Percentiles rank a stretch among this genome's conserved stretches.
phyloP scores from a whole-genome alignment of 1,140 invertebrate species.

The Drosophila leontia region DNA sequence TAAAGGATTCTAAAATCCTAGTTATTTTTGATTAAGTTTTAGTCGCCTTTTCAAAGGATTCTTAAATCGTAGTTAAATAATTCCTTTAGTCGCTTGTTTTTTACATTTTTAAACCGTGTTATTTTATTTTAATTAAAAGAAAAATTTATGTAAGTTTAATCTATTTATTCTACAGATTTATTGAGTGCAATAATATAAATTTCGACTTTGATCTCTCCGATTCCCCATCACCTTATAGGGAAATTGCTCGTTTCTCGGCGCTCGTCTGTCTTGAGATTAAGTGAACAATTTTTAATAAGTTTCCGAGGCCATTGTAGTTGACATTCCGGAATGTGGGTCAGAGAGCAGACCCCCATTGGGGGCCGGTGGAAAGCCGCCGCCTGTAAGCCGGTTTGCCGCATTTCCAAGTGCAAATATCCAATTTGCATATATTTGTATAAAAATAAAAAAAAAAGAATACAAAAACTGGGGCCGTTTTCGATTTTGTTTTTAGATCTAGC shows the following conservation, averaged over 20 bases:
- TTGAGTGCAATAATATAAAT: neutral
- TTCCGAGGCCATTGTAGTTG: constrained; percentile 21
- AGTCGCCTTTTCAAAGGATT: neutral
- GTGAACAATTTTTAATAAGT: constrained; percentile 18
- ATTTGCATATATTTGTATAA: constrained; percentile 22
- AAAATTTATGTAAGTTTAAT: neutral
- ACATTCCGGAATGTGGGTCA: constrained; percentile 21
- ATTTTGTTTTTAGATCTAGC: constrained; percentile 22
- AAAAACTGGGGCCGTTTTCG: constrained; percentile 5
- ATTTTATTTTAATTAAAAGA: neutral
- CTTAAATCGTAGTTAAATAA: neutral
- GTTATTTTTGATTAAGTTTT: neutral
- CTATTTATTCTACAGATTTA: neutral
- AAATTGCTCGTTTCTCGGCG: neutral
- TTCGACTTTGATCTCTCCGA: neutral
- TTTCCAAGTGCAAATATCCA: constrained; percentile 26
- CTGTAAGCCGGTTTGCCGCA: constrained; percentile 20
- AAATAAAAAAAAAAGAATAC: neutral
- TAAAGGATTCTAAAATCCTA: neutral
- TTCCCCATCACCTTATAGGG: neutral
- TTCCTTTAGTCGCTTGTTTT: neutral
- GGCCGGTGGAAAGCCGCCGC: neutral
- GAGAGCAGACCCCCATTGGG: constrained; percentile 4
- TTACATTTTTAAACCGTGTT: neutral
- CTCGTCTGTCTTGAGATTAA: constrained; percentile 5